A percentile compares a stretch with the other conserved stretches of the same genome.
phyloP scores from a whole-genome alignment of 2,113 vertebrate species.

The Mastomys natalensis region DNA sequence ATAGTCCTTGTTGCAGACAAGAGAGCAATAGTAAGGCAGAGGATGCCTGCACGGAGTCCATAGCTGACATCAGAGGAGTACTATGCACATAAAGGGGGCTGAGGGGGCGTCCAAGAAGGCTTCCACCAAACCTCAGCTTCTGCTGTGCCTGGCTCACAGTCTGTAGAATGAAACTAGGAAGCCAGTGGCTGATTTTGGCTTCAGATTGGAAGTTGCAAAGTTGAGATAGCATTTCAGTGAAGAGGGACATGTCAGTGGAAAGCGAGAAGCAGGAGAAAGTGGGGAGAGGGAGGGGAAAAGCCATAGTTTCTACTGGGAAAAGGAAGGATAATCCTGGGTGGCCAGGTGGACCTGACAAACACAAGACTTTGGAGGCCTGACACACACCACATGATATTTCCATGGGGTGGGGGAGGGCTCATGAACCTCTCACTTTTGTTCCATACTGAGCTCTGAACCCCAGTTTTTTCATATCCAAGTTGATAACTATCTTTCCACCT shows the following conservation, averaged over 20 bases:
- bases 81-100: neutral
- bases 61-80: neutral
- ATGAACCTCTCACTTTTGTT: neutral
- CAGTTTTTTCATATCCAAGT: neutral
- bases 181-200: neutral
- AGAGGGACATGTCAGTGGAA: neutral
- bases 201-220: neutral
- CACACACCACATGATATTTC: neutral
- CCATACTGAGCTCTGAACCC: neutral
- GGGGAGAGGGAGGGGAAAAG: neutral
- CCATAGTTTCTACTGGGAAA: neutral
- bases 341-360: rapidly evolving
- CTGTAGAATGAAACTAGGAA: neutral
- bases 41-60: rapidly evolving
- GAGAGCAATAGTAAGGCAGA: neutral
- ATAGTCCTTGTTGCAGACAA: no score
- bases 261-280: neutral
- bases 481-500: neutral
- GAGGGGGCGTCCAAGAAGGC: neutral
- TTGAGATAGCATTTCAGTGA: neutral
- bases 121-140: neutral
- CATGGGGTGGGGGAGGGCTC: neutral
- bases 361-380: no score
- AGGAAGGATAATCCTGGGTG: no score
- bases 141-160: neutral